Evolutionary conservation across 2,113 vertebrate genomes (phyloP), one percentile per base, ranked within the genome.

Genomic region (Vimba vimba): DNA sequence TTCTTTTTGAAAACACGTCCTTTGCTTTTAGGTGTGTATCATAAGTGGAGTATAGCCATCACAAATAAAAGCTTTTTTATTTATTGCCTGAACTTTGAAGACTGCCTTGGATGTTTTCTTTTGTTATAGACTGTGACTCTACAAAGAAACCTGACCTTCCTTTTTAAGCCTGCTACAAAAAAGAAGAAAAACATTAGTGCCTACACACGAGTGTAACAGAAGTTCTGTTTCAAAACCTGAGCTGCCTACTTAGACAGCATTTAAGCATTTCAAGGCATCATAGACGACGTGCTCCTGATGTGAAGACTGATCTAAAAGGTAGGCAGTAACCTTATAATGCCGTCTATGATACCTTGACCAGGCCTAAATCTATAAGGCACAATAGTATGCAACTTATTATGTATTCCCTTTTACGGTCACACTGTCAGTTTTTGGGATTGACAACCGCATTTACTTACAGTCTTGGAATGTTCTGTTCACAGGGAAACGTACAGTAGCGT

Each of bases 81-180:
- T 50, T 81, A 68, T 81, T 64, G 9, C 43, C 25, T 66, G 43
- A 81, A 50, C 79, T 81, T 81, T 81, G n/a, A 81, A 66, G 60
- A 64, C 25, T 77, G 17, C 33, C 8, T 68, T 81, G n/a, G 36
- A 81, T 30, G 79, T 50, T 81, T 81, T 50, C 15, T 68, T 68
- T 81, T 50, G 39, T 50, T 81, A 36, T 78, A 43, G 60, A 6
- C 8, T 30, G 13, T 66, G 36, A 62, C n/a, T 66, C 23, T 64
- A 4, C 0, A 50, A 64, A 30, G 15, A 66, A 66, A 66, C n/a
- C 7, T 47, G 79, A 66, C 60, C 79, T 66, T 50, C 79, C 59
- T 66, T 64, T 52, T 43, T 36, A 39, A 39, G 76, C 9, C 23
- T 60, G 33, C 21, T 50, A 27, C 13, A 50, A 75, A 74, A 43